These are phyloP conservation scores for Pachyramphus minor DNA, from an alignment of 2,113 vertebrate species.

Conservation along the genomic window DNA sequence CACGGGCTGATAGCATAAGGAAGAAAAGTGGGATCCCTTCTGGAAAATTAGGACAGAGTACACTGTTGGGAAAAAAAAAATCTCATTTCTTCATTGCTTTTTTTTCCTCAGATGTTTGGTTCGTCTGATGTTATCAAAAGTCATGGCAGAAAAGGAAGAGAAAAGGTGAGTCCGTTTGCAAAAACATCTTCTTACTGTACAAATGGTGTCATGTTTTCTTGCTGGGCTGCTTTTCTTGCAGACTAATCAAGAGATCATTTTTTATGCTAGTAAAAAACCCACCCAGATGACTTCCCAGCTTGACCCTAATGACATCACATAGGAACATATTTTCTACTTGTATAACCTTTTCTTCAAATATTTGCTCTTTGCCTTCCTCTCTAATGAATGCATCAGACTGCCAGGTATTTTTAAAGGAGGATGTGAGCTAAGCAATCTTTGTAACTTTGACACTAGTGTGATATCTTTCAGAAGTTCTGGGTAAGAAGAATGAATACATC, in stretches of 20 bases:
- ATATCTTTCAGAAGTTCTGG: not conserved
- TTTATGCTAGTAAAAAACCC: not conserved
- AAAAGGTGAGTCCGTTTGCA: conserved; percentile 67
- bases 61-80: not conserved
- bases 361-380: not conserved
- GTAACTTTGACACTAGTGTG: not conserved
- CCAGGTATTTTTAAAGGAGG: not conserved
- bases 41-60: not conserved
- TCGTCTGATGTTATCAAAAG: conserved; percentile 74
- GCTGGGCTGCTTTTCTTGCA: not conserved
- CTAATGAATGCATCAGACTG: not conserved
- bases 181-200: not conserved
- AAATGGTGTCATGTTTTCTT: not conserved
- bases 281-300: not conserved
- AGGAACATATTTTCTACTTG: not conserved
- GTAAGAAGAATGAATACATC: not conserved
- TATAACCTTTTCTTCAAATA: not conserved
- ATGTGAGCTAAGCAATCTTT: not conserved
- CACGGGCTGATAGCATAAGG: not conserved
- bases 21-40: not conserved
- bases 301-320: not conserved
- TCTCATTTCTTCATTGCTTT: not conserved
- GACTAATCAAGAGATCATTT: not conserved
- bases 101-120: conserved; percentile 83
- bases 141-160: conserved; percentile 66